A percentile compares a stretch with the other conserved stretches of the same genome.
Conservation (phyloP, 2,113 vertebrate species). For the Scortum barcoo region DNA sequence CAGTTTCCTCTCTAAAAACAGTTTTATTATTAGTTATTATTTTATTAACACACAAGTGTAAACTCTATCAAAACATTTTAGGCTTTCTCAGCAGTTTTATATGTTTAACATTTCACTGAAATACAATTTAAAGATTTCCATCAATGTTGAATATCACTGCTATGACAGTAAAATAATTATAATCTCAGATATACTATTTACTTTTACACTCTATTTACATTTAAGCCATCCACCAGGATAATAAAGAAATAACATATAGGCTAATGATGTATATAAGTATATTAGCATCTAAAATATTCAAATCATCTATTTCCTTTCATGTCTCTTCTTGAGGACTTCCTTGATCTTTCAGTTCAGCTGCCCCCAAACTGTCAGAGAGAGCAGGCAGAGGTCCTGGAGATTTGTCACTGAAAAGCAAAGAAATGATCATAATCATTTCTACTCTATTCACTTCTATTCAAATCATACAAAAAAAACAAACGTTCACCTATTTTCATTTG, state of each 20-base stretch:
- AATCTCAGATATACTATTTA: conserved; percentile 56
- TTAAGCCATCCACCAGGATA: conserved; percentile 17
- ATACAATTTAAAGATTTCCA: conserved; percentile 34
- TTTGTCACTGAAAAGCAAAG: conserved; percentile 75
- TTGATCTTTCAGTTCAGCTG: conserved; percentile 74
- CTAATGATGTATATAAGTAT: conserved; percentile 16
- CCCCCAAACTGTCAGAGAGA: conserved; percentile 55
- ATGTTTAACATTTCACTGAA: conserved; percentile 41
- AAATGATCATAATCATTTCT: not conserved
- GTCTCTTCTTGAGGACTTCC: conserved; percentile 80
- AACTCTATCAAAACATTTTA: not conserved
- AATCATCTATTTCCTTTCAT: conserved; percentile 26
- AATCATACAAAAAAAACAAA: not conserved
- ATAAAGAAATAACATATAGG: conserved; percentile 29
- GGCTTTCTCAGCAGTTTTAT: conserved; percentile 18
- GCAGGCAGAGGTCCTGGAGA: conserved; percentile 42
- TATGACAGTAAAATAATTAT: conserved; percentile 65
- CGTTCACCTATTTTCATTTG: not conserved
- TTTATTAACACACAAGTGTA: not conserved
- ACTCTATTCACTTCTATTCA: not conserved
- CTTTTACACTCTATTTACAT: conserved; percentile 72
- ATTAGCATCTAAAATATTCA: conserved; percentile 39
- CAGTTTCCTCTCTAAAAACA: not conserved
- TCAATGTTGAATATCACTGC: conserved; percentile 35
- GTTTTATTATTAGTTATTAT: too few species aligned